A percentile compares a stretch with the other conserved stretches of the same genome.
These are phyloP conservation scores for Muschampia plurimacula DNA, from an alignment of 2,888 invertebrate species.

Conservation along the genomic window DNA sequence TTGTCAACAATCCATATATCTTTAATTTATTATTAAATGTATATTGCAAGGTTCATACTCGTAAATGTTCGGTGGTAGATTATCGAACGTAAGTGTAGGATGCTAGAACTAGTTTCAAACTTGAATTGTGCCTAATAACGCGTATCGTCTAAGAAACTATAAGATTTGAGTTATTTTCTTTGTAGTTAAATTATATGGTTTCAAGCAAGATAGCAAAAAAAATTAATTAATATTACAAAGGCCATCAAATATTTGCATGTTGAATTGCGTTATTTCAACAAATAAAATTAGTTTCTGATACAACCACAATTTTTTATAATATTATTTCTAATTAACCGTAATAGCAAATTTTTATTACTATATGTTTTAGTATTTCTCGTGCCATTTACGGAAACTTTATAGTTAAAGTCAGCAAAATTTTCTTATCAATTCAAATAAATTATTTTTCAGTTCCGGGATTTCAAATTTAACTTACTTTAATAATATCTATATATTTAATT, in stretches of 20 bases:
- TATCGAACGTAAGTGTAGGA: conserved; percentile 62
- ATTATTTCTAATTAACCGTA: too few species aligned
- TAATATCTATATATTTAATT: too few species aligned
- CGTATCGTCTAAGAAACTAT: conserved; percentile 51
- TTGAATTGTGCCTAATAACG: conserved; percentile 80
- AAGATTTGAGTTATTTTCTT: conserved; percentile 28
- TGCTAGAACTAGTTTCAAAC: conserved; percentile 77
- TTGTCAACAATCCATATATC: not conserved
- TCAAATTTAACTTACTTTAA: not conserved
- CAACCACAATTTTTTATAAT: too few species aligned
- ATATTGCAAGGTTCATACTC: not conserved
- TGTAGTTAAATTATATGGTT: not conserved
- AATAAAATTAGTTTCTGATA: too few species aligned
- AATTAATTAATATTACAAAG: too few species aligned
- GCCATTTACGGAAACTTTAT: not conserved
- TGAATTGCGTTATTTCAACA: too few species aligned
- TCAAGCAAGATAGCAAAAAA: not conserved
- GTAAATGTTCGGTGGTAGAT: not conserved
- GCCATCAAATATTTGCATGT: too few species aligned
- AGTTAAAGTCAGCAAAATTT: not conserved
- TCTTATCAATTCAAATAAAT: not conserved
- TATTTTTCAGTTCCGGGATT: not conserved
- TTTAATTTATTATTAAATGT: not conserved
- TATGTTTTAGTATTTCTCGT: too few species aligned
- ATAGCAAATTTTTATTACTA: too few species aligned